These are phyloP conservation scores for Habropoda laboriosa DNA, from an alignment of 1,140 invertebrate species.

Conservation along the genomic window DNA sequence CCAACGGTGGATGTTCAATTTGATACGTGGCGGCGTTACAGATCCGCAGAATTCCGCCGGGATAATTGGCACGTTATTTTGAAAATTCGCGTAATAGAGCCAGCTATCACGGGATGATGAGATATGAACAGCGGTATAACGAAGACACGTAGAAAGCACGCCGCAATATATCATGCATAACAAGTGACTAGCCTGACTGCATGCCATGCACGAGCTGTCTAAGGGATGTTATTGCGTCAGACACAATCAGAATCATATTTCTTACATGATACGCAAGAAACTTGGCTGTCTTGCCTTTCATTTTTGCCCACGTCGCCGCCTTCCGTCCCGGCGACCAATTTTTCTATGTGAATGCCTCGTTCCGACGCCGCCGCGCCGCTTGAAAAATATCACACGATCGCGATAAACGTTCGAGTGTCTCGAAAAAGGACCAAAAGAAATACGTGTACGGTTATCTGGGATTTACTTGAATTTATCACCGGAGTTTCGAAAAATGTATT, in stretches of 20 bases:
- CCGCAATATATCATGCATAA: slow-evolving; percentile 70
- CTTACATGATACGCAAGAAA: slow-evolving; percentile 47
- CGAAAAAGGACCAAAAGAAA: background rate
- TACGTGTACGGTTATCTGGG: too few relatives aligned
- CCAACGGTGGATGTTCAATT: slow-evolving; percentile 17
- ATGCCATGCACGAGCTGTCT: slow-evolving; percentile 62
- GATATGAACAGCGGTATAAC: slow-evolving; percentile 66
- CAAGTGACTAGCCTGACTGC: slow-evolving; percentile 65
- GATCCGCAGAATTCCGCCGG: background rate
- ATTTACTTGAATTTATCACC: too few relatives aligned
- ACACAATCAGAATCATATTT: slow-evolving; percentile 68
- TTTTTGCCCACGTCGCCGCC: slow-evolving; percentile 33
- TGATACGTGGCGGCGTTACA: slow-evolving; percentile 17
- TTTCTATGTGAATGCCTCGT: slow-evolving; percentile 33
- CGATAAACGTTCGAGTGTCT: background rate
- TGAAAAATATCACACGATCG: background rate
- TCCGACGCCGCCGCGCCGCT: background rate
- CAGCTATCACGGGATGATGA: slow-evolving; percentile 57
- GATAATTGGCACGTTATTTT: slow-evolving; percentile 61
- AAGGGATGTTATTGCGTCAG: slow-evolving; percentile 61
- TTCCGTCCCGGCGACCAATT: background rate
- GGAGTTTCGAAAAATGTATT: too few relatives aligned
- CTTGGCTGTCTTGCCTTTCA: slow-evolving; percentile 32
- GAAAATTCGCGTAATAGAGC: slow-evolving; percentile 63
- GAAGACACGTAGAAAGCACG: slow-evolving; percentile 70